Conservation (phyloP, 1,140 invertebrate genomes). For the Babylonia areolata region DNA sequence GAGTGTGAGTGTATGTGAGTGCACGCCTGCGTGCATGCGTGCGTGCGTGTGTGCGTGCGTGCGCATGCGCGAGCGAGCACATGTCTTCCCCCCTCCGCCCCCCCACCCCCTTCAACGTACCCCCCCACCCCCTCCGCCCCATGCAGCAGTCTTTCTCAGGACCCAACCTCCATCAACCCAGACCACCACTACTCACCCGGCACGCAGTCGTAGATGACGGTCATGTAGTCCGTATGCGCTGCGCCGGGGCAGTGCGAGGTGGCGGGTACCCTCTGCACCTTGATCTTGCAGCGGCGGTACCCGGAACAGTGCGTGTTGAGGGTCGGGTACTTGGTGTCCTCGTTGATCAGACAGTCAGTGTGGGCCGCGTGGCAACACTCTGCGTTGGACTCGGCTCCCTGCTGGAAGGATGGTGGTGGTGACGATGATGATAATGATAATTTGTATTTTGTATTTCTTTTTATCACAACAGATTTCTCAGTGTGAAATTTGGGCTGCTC, state of each 20-base stretch:
- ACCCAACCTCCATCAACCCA: too few species aligned
- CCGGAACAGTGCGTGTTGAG: slow-evolving; percentile 63
- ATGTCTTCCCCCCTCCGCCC: neutral
- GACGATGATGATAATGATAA: too few species aligned
- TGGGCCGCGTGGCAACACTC: slow-evolving; percentile 56
- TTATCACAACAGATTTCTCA: too few species aligned
- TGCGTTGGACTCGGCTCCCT: neutral
- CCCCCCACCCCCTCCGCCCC: too few species aligned
- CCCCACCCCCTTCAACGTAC: neutral
- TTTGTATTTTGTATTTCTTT: too few species aligned
- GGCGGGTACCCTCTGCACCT: slow-evolving; percentile 46
- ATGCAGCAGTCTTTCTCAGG: too few species aligned
- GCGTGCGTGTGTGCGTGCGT: neutral
- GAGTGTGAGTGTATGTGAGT: neutral
- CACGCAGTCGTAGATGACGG: slow-evolving; percentile 65
- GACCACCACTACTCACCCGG: slow-evolving; percentile 46
- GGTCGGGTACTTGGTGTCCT: slow-evolving; percentile 53
- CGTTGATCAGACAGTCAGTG: slow-evolving; percentile 56
- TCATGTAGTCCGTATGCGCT: slow-evolving; percentile 58
- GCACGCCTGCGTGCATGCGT: neutral
- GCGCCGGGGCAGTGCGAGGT: slow-evolving; percentile 24
- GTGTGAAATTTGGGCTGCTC: too few species aligned
- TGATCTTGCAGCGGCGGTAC: slow-evolving; percentile 47
- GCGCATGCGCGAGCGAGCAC: neutral
- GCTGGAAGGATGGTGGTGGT: neutral